Conservation (phyloP, 2,797 vertebrate species). For the Podarcis lilfordi region DNA sequence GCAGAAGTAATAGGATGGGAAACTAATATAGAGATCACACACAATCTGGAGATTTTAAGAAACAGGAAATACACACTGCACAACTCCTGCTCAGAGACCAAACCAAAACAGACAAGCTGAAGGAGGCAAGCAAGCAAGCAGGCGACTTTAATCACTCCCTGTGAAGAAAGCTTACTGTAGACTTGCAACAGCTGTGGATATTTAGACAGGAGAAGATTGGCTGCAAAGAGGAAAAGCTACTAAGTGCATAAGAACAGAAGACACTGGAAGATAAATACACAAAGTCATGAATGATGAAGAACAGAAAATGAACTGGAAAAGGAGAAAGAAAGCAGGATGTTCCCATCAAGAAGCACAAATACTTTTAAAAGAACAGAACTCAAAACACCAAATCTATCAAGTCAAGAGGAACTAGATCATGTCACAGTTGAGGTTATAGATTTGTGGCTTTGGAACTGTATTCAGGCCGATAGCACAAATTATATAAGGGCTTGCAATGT, state of each 20-base stretch:
- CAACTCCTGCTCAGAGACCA: constrained; percentile 48
- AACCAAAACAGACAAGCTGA: constrained; percentile 63
- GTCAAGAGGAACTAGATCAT: neutral
- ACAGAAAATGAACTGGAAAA: neutral
- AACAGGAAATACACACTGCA: constrained; percentile 36
- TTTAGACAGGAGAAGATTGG: constrained; percentile 52
- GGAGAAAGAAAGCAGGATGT: neutral
- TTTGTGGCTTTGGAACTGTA: constrained; percentile 10
- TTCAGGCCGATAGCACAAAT: neutral
- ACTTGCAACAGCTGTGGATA: constrained; percentile 41
- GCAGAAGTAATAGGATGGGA: constrained; percentile 62
- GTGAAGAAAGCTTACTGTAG: constrained; percentile 14
- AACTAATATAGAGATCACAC: constrained; percentile 67
- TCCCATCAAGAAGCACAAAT: neutral
- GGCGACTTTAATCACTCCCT: constrained; percentile 19
- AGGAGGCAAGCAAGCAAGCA: constrained; percentile 29
- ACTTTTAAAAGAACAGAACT: neutral
- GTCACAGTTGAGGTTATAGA: constrained; percentile 21
- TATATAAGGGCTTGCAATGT: neutral
- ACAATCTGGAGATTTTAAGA: constrained; percentile 61
- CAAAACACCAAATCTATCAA: constrained; percentile 17
- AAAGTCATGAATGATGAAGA: neutral
- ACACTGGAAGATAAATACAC: constrained; percentile 1
- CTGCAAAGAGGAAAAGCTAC: neutral
- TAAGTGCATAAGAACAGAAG: neutral